phyloP scores from a whole-genome alignment of 2,113 vertebrate genomes.

The Sebastes schlegelii region DNA sequence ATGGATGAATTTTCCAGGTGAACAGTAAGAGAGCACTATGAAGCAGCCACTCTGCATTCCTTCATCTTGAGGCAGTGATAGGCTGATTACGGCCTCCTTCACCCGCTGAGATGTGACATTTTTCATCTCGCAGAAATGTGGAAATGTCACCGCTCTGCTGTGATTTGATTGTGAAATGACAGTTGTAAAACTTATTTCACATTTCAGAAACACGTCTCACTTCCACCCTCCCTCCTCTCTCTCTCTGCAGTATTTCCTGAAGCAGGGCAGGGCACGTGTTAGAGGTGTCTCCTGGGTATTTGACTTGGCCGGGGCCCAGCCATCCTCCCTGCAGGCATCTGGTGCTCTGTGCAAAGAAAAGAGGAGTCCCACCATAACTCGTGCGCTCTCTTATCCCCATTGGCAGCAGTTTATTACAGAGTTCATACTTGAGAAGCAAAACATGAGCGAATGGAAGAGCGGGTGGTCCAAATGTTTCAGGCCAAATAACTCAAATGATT shows the following conservation, averaged over 20 bases:
- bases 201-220: neutral
- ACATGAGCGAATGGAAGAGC: neutral
- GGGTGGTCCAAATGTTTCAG: neutral
- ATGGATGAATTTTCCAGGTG: neutral
- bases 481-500: neutral
- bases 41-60: neutral
- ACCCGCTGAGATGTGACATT: neutral
- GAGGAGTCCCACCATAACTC: constrained; percentile 33
- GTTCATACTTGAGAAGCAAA: constrained; percentile 28
- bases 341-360: constrained; percentile 38
- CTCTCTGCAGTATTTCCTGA: constrained; percentile 44
- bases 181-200: neutral
- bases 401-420: constrained; percentile 32
- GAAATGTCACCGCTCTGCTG: neutral
- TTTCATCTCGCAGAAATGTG: neutral
- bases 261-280: constrained; percentile 54
- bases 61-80: neutral
- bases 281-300: constrained; percentile 55
- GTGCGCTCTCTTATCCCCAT: constrained; percentile 12
- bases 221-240: neutral
- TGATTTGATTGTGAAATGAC: neutral
- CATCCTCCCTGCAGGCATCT: constrained; percentile 45
- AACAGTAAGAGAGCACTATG: neutral
- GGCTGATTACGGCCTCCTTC: constrained; percentile 1
- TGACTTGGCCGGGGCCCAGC: constrained; percentile 44